These are phyloP conservation scores for Lepidurus arcticus DNA, from an alignment of 1,140 invertebrate species.

Conservation along the genomic window DNA sequence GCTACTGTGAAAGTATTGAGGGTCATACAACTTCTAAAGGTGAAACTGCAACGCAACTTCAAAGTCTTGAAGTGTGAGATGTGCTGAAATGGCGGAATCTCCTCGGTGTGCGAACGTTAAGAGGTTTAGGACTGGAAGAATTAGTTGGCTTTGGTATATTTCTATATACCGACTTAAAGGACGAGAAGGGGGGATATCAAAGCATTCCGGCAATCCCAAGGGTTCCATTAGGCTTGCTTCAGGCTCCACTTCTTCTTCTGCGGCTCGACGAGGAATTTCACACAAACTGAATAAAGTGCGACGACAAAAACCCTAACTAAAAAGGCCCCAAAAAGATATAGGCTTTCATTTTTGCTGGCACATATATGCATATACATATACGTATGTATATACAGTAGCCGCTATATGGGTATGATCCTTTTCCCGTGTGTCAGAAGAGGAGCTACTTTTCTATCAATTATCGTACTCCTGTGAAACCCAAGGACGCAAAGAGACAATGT, in stretches of 20 bases:
- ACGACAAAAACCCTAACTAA: not conserved
- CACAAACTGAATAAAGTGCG: constrained; percentile 19
- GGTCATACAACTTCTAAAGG: no score
- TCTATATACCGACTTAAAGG: not conserved
- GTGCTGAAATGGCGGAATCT: no score
- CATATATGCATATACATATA: no score
- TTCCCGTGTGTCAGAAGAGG: not conserved
- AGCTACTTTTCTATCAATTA: not conserved
- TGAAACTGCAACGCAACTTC: no score
- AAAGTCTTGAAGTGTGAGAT: no score
- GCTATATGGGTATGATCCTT: no score
- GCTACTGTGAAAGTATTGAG: no score
- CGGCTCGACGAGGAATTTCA: constrained; percentile 9
- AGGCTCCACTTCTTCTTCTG: constrained; percentile 18
- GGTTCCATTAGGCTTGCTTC: constrained; percentile 12
- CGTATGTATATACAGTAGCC: not conserved
- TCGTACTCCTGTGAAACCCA: not conserved
- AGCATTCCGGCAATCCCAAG: constrained; percentile 10
- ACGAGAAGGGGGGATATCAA: not conserved
- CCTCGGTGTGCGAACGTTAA: no score
- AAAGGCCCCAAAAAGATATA: not conserved
- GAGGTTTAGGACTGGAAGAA: no score
- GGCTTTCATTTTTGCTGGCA: not conserved
- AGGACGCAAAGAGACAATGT: not conserved
- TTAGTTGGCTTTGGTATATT: not conserved